Percentiles rank a stretch among this genome's conserved stretches.
phyloP scores from a whole-genome alignment of 2,797 vertebrate species.

The Spatula clypeata region DNA sequence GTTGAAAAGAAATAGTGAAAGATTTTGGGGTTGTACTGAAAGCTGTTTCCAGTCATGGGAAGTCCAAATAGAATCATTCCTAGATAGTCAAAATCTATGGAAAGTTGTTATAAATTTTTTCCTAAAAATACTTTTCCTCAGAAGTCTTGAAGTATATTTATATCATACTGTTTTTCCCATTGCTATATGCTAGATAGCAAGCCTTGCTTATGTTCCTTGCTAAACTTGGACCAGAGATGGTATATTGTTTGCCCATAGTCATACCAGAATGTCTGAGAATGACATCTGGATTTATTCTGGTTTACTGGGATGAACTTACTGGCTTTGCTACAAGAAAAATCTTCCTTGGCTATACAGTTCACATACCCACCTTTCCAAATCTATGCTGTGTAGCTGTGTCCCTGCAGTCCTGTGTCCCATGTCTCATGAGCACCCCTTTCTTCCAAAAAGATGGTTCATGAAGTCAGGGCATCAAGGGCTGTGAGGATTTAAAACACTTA shows the following conservation, averaged over 20 bases:
- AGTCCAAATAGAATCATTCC: not conserved
- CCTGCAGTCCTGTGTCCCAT: not conserved
- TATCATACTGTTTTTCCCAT: not conserved
- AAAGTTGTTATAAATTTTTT: not conserved
- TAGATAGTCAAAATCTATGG: not conserved
- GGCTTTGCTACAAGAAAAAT: not conserved
- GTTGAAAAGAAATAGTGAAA: not conserved
- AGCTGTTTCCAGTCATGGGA: not conserved
- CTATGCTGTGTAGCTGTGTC: not conserved
- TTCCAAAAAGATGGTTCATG: not conserved
- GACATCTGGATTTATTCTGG: not conserved
- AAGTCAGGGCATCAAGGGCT: not conserved
- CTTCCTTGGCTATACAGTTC: not conserved
- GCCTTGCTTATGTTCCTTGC: not conserved
- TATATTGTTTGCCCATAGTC: not conserved
- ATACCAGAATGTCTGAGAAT: conserved; percentile 5
- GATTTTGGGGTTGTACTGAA: not conserved
- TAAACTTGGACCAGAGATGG: not conserved
- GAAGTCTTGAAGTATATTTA: not conserved
- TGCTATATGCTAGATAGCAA: not conserved
- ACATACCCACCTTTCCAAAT: not conserved
- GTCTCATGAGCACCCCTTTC: not conserved
- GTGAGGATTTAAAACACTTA: not conserved
- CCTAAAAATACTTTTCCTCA: not conserved
- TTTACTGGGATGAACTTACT: not conserved